Base-by-base conservation (phyloP, 1,140 invertebrate genomes). In the Heliothis virescens region DNA sequence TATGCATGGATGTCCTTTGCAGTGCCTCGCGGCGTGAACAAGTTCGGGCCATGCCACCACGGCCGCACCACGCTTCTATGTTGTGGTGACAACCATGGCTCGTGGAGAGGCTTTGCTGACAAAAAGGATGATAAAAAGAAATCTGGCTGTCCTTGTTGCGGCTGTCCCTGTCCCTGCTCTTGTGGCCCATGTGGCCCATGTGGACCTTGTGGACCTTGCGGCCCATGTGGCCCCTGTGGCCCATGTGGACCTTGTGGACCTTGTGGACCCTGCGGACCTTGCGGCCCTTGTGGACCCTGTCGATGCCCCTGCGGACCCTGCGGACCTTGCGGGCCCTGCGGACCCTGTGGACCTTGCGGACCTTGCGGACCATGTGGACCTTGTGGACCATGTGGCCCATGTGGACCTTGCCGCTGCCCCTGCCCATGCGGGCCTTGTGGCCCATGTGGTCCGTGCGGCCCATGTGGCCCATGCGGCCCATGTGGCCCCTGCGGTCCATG, bases 181-280 rank as follows among this genome's bases (percentile, higher is more conserved):
- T 84, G 81, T 13, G 78, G 78, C 0, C 84, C 84, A 12, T 85
- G 83, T 47, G 84, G 85, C 2, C 85, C 86, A 7, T 87, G 87
- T 53, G 86, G 86, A 11, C 86, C 88, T 0, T 87, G 88, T 26
- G 82, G 84, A 0, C 85, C 88, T 0, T 86, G 88, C n/a, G 85
- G 86, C 1, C 65, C 83, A 0, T 83, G 80, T 47, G 80, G 80
- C 2, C 83, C 83, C 0, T 86, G 85, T 48, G 71, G 81, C 26
- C 96, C 96, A 78, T 96, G 97, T 63, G 94, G 84, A 0, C 84
- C 88, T 2, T 85, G 85, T 50, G 85, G 86, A 12, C 85, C 86
- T 0, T 87, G 87, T 47, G 85, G 87, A 0, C 85, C 87, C 12
- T 88, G 86, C 18, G 82, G 85, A 0, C 85, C 83, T 10, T 84